Conservation (phyloP, 2,888 invertebrate species). For the Ptychoptera contaminata region DNA sequence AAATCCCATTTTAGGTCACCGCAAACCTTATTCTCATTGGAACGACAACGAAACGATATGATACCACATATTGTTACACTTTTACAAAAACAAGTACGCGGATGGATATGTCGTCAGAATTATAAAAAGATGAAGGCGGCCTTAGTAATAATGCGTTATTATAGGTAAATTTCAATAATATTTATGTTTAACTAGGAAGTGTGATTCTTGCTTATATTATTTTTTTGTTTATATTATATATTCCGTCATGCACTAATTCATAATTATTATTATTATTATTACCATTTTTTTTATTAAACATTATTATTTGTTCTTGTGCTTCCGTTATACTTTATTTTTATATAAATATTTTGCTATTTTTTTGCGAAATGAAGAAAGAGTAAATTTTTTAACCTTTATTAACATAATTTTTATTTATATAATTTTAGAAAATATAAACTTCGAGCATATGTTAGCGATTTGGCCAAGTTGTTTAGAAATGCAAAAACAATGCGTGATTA, state of each 20-base stretch:
- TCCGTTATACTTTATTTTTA: background rate
- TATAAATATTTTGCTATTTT: background rate
- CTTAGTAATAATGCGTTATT: constrained; percentile 61
- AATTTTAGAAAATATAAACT: constrained; percentile 45
- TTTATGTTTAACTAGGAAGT: background rate
- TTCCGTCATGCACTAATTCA: too few species aligned
- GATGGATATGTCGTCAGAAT: constrained; percentile 55
- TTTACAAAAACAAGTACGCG: constrained; percentile 92
- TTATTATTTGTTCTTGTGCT: too few species aligned
- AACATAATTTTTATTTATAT: background rate
- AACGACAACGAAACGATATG: constrained; percentile 68
- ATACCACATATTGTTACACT: constrained; percentile 84
- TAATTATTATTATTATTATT: too few species aligned
- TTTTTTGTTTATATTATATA: background rate
- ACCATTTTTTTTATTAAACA: too few species aligned
- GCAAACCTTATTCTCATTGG: constrained; percentile 76
- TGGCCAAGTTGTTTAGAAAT: constrained; percentile 46
- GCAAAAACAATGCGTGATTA: constrained; percentile 54
- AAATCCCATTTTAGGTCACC: constrained; percentile 41
- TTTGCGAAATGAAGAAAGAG: background rate
- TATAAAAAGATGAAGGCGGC: constrained; percentile 81
- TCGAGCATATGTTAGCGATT: constrained; percentile 48
- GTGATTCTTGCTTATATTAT: background rate
- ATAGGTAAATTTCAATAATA: constrained; percentile 34
- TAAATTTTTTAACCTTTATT: background rate